These are phyloP conservation scores for Xylophagus ater DNA, from an alignment of 2,888 invertebrate species.

Conservation along the genomic window DNA sequence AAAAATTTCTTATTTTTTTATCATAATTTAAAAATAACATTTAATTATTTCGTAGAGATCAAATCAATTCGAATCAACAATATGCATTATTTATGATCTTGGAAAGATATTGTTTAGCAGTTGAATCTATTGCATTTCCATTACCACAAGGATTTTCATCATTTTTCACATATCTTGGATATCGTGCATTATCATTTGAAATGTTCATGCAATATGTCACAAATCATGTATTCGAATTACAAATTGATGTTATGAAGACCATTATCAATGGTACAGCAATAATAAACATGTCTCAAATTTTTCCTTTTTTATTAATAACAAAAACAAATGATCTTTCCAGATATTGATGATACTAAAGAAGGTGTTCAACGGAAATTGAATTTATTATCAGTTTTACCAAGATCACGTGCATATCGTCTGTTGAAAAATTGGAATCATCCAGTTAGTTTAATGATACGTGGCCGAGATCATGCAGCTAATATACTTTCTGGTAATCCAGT, in stretches of 20 bases:
- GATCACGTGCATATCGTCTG: constrained; percentile 64
- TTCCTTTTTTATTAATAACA: constrained; percentile 5
- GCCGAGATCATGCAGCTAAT: constrained; percentile 69
- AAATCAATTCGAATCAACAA: constrained; percentile 57
- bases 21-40: neutral
- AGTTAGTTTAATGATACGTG: constrained; percentile 63
- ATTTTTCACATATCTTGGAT: constrained; percentile 79
- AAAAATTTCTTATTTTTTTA: constrained; percentile 22
- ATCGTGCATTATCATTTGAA: constrained; percentile 62
- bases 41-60: constrained; percentile 47
- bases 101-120: constrained; percentile 70
- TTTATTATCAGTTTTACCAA: constrained; percentile 59
- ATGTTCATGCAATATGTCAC: constrained; percentile 76
- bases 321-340: constrained; percentile 24
- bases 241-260: constrained; percentile 76
- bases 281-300: no score
- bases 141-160: constrained; percentile 80
- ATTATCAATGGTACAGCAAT: constrained; percentile 59
- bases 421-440: constrained; percentile 69
- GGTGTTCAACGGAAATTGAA: constrained; percentile 61
- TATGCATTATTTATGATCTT: constrained; percentile 63
- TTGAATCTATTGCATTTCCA: constrained; percentile 69
- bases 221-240: constrained; percentile 72
- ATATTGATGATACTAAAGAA: constrained; percentile 42
- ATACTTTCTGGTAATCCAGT: constrained; percentile 61